These are phyloP conservation scores for Apodemus sylvaticus DNA, from an alignment of 2,113 vertebrate species.

Conservation along the genomic window DNA sequence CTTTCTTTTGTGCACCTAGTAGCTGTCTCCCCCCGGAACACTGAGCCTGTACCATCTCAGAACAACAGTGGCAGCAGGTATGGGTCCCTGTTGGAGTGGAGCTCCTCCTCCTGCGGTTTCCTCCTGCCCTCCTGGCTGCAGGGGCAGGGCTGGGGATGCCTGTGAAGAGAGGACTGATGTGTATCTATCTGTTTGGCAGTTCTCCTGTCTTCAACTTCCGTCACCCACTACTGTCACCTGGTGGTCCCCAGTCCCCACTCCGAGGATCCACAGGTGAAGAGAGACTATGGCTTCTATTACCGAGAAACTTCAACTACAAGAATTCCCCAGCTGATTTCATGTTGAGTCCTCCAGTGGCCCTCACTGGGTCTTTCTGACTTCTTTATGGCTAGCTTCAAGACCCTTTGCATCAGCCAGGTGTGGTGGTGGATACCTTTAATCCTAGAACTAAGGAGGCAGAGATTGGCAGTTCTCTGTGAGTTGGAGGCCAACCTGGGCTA, in stretches of 20 bases:
- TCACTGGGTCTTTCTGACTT: background rate
- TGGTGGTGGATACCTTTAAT: background rate
- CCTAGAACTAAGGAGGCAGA: background rate
- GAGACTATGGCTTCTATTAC: background rate
- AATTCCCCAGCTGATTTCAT: background rate
- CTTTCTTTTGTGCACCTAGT: background rate
- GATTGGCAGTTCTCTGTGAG: background rate
- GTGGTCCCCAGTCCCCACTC: constrained; percentile 86
- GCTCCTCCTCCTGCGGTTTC: background rate
- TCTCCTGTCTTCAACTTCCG: constrained; percentile 92
- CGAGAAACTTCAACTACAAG: background rate
- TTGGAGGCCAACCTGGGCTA: background rate
- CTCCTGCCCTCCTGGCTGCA: background rate
- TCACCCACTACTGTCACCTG: constrained; percentile 91
- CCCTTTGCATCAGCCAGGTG: background rate
- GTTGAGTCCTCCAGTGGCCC: background rate
- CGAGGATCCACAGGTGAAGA: constrained; percentile 87
- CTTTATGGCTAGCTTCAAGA: background rate
- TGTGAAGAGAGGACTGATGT: accelerated
- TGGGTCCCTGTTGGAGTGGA: accelerated
- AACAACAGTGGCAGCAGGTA: constrained; percentile 80
- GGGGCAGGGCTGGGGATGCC: background rate
- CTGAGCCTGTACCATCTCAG: constrained; percentile 79
- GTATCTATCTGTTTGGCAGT: constrained; percentile 73
- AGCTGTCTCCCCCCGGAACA: constrained; percentile 77